phyloP scores from a whole-genome alignment of 37 sponge, comb jelly and placozoan genomes.

The Spongilla lacustris region DNA sequence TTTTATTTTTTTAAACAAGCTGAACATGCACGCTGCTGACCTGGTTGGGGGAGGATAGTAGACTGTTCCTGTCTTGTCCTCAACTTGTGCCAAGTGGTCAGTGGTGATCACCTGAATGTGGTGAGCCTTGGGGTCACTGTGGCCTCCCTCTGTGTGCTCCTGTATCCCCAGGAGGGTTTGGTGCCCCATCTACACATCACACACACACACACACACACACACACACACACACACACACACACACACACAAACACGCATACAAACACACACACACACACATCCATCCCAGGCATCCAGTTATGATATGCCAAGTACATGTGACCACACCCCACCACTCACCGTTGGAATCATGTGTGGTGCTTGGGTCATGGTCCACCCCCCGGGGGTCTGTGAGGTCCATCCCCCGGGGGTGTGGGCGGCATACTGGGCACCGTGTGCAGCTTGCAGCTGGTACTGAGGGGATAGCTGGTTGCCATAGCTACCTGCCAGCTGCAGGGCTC shows the following conservation, averaged over 20 bases:
- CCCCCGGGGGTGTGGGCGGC: constrained; percentile 20
- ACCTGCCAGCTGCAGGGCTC: background rate
- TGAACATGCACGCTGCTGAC: background rate
- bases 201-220: background rate
- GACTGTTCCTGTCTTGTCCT: constrained; percentile 18
- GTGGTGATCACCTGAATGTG: constrained; percentile 48
- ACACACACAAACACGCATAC: background rate
- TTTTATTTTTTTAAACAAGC: background rate
- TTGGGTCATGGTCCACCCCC: constrained; percentile 36
- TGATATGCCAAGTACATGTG: too few species aligned
- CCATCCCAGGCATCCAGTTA: background rate
- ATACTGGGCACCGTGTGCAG: constrained; percentile 1
- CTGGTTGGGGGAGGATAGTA: constrained; percentile 34
- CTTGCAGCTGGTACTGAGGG: constrained; percentile 21
- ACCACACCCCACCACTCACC: background rate
- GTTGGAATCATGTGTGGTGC: background rate
- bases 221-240: background rate
- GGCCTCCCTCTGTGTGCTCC: background rate
- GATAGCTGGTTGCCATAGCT: background rate
- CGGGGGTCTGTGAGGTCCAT: constrained; percentile 32
- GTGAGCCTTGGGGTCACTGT: constrained; percentile 16
- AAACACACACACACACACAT: background rate
- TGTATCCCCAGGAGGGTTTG: background rate
- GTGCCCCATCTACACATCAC: too few species aligned
- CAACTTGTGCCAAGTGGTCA: constrained; percentile 8